These are phyloP conservation scores for Masnerella sp. DNA, from an alignment of 2,888 invertebrate genomes.

Conservation along the genomic window DNA sequence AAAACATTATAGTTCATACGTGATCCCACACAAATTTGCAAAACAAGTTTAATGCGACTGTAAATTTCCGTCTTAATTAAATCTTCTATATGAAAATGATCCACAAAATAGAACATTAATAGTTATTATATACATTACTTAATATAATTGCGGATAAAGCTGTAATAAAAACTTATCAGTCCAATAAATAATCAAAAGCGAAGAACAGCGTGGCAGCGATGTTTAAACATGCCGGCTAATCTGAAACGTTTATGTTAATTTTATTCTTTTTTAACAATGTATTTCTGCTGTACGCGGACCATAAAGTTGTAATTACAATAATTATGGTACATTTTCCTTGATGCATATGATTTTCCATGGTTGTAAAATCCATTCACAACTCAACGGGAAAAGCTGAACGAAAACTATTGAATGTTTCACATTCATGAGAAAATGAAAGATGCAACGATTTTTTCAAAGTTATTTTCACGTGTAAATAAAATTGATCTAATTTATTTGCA, in stretches of 20 bases:
- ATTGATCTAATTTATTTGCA: no score
- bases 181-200: conserved; percentile 22
- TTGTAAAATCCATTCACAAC: conserved; percentile 45
- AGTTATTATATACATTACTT: conserved; percentile 13
- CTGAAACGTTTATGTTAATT: conserved; percentile 45
- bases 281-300: conserved; percentile 43
- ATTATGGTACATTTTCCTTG: conserved; percentile 41
- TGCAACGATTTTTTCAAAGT: no score
- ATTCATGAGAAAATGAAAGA: no score
- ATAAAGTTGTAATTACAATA: conserved; percentile 51
- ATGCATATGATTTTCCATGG: conserved; percentile 30
- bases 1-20: no score
- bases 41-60: background rate
- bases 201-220: conserved; percentile 1
- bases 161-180: conserved; percentile 31
- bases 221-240: conserved; percentile 24
- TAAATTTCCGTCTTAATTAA: conserved; percentile 4
- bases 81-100: background rate
- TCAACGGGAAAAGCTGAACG: conserved; percentile 22
- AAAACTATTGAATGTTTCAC: conserved; percentile 15
- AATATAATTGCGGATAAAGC: conserved; percentile 5
- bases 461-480: no score
- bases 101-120: conserved; percentile 8
- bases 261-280: conserved; percentile 39
- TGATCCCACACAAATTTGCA: background rate